Evolutionary conservation across 2,888 invertebrate genomes (phyloP).

Genomic region (Trachelus troglodyta): DNA sequence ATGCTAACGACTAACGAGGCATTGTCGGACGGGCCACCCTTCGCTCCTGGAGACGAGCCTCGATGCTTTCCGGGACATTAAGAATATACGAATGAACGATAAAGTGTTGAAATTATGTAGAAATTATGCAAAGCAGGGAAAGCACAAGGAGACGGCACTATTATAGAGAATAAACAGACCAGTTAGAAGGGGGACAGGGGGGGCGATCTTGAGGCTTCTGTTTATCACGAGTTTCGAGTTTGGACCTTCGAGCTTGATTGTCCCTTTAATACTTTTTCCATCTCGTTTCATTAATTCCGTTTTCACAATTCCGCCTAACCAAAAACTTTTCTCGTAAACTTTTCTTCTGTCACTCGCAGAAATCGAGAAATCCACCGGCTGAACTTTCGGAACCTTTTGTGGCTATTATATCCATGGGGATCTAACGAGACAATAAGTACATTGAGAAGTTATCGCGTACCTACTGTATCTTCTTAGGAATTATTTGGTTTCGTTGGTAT

Average conservation of each 20-base stretch:
- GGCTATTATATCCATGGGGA: not conserved
- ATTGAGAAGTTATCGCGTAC: not conserved
- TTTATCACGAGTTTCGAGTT: not conserved
- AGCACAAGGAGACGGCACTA: conserved; percentile 18
- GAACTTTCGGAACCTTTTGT: not conserved
- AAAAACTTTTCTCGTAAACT: not conserved
- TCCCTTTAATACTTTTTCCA: not conserved
- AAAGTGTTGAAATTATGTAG: conserved; percentile 49
- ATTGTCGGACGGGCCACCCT: conserved; percentile 47
- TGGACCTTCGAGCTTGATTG: not conserved
- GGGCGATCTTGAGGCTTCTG: not conserved
- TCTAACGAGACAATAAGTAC: not conserved
- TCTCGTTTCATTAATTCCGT: not conserved
- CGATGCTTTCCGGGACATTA: conserved; percentile 47
- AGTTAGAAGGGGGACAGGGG: not conserved
- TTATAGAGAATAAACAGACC: conserved; percentile 13
- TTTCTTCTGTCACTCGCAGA: not conserved
- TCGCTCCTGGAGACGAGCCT: conserved; percentile 9
- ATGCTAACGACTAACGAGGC: conserved; percentile 57
- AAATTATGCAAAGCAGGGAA: conserved; percentile 48
- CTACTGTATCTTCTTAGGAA: not conserved
- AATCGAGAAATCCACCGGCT: not conserved
- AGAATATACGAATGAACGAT: conserved; percentile 48
- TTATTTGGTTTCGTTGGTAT: not conserved
- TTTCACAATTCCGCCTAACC: not conserved